Evolutionary conservation across 2,888 invertebrate genomes (phyloP).

Genomic region (Lapara coniferarum): DNA sequence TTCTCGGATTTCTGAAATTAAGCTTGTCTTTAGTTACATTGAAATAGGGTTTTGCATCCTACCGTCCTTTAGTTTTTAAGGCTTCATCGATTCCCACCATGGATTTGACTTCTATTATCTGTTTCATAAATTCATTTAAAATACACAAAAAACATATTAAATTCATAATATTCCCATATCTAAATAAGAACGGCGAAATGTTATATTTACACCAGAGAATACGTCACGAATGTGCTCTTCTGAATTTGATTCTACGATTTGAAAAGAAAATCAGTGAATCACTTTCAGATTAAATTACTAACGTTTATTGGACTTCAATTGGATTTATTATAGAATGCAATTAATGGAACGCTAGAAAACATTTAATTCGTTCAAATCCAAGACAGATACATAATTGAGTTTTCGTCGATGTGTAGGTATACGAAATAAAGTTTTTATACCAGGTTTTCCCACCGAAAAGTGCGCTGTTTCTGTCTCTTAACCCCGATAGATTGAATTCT

Average conservation of each 20-base stretch:
- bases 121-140: no score
- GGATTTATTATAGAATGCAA: conserved; percentile 4
- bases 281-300: neutral
- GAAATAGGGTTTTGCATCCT: no score
- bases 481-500: conserved; percentile 54
- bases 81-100: no score
- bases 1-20: no score
- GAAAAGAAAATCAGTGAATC: no score
- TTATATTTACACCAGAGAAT: neutral
- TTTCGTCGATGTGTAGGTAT: neutral
- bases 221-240: neutral
- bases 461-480: conserved; percentile 46
- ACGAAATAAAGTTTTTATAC: conserved; percentile 16
- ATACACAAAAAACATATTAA: no score
- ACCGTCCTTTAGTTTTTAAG: no score
- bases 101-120: no score
- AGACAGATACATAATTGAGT: neutral
- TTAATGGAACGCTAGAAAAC: conserved; percentile 1
- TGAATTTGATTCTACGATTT: no score
- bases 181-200: neutral
- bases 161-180: no score
- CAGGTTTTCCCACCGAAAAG: conserved; percentile 40
- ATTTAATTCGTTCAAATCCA: conserved; percentile 9
- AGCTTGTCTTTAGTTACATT: no score
- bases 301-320: neutral